A percentile compares a stretch with the other conserved stretches of the same genome.
Evolutionary conservation across 2,113 vertebrate species (phyloP).

Genomic region (Microtus pennsylvanicus): DNA sequence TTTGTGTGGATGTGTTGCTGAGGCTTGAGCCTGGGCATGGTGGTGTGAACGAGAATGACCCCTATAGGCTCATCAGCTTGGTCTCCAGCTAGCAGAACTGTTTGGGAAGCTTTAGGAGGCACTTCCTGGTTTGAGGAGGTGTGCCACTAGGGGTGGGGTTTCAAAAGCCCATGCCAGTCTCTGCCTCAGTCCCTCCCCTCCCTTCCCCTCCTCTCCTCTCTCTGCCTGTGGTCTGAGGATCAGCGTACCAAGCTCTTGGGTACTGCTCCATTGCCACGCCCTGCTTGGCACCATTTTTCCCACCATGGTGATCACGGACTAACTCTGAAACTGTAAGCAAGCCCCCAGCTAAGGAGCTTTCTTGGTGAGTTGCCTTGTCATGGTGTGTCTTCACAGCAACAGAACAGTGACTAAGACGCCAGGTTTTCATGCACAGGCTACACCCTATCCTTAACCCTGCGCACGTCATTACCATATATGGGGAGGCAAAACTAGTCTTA

Average conservation of each 20-base stretch:
- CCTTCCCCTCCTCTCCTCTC: neutral
- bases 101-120: neutral
- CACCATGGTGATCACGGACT: neutral
- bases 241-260: neutral
- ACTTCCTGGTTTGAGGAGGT: neutral
- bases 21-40: neutral
- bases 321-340: neutral
- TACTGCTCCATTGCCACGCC: neutral
- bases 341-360: neutral
- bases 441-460: neutral
- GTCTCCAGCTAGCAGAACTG: neutral
- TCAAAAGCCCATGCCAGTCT: too few species aligned
- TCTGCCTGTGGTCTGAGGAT: neutral
- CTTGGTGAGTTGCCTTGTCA: neutral
- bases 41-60: neutral
- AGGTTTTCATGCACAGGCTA: neutral
- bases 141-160: too few species aligned
- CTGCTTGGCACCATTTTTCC: neutral
- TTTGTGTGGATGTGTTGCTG: neutral
- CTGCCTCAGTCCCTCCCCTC: neutral
- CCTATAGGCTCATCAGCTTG: neutral
- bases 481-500: constrained; percentile 9
- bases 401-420: neutral
- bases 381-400: neutral
- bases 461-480: neutral